phyloP scores from a whole-genome alignment of 2,113 vertebrate genomes.

The Phrynosoma platyrhinos region DNA sequence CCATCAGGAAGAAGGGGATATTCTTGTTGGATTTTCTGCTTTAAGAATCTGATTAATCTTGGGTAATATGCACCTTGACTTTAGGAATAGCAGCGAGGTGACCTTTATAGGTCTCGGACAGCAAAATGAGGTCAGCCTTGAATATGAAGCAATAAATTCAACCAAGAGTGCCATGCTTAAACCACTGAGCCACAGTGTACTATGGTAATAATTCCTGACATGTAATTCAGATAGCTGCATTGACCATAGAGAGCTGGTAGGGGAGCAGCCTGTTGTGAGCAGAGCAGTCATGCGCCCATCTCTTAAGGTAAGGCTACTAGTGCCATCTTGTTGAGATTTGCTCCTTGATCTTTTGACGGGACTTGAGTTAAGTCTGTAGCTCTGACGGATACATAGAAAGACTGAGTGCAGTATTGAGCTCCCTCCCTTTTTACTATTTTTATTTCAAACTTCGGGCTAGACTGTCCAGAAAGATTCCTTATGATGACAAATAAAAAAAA shows the following conservation, averaged over 20 bases:
- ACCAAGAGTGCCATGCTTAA: background rate
- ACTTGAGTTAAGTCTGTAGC: background rate
- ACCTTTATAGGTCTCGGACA: background rate
- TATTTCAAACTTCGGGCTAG: slow-evolving; percentile 8
- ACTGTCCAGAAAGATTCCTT: slow-evolving; percentile 24
- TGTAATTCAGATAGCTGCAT: background rate
- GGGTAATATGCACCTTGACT: too few species aligned
- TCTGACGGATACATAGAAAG: background rate
- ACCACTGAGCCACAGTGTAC: background rate
- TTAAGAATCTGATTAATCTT: too few species aligned
- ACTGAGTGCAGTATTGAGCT: background rate
- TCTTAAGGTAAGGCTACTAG: background rate
- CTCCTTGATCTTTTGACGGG: background rate
- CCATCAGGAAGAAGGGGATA: too few species aligned
- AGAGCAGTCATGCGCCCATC: background rate
- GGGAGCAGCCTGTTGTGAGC: background rate
- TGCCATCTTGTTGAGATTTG: slow-evolving; percentile 19
- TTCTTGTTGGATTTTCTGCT: too few species aligned
- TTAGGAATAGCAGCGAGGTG: background rate
- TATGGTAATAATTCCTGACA: too few species aligned
- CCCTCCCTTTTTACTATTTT: slow-evolving; percentile 8
- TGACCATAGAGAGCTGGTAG: background rate
- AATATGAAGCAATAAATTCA: background rate
- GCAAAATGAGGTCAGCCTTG: background rate
- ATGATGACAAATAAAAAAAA: background rate